Percentiles rank a stretch among this genome's conserved stretches.
These are phyloP conservation scores for Pomatostomus ruficeps DNA, from an alignment of 2,113 vertebrate genomes.

Conservation along the genomic window DNA sequence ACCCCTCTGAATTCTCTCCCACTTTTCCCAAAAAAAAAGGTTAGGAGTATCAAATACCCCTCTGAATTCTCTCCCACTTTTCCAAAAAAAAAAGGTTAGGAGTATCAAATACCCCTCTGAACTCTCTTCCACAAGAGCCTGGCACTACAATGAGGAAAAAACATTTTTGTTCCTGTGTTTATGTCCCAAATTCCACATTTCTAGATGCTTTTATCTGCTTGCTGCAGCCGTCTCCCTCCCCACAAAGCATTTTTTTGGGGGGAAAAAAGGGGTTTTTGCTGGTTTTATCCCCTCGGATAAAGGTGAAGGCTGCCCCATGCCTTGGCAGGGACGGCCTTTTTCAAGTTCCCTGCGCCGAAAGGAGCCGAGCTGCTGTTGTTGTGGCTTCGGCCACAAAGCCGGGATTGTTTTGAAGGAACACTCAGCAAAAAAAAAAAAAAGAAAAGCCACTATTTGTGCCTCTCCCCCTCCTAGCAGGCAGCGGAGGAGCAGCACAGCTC, in stretches of 20 bases:
- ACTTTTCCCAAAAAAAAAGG: too few relatives aligned
- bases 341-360: neutral
- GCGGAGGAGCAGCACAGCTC: neutral
- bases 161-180: neutral
- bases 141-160: neutral
- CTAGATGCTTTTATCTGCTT: neutral
- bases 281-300: neutral
- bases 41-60: too few relatives aligned
- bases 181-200: neutral
- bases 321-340: neutral
- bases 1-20: neutral
- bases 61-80: too few relatives aligned
- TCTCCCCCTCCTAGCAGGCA: neutral
- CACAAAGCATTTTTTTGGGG: neutral
- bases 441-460: neutral
- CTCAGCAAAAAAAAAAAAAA: neutral
- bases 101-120: neutral
- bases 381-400: conserved; percentile 30
- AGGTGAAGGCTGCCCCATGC: neutral
- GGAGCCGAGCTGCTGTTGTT: neutral
- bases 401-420: conserved; percentile 4
- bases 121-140: neutral
- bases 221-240: neutral
- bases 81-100: neutral
- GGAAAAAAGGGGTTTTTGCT: neutral